A percentile compares a stretch with the other conserved stretches of the same genome.
Conservation (phyloP, 2,888 invertebrate species). For the Boloria selene region DNA sequence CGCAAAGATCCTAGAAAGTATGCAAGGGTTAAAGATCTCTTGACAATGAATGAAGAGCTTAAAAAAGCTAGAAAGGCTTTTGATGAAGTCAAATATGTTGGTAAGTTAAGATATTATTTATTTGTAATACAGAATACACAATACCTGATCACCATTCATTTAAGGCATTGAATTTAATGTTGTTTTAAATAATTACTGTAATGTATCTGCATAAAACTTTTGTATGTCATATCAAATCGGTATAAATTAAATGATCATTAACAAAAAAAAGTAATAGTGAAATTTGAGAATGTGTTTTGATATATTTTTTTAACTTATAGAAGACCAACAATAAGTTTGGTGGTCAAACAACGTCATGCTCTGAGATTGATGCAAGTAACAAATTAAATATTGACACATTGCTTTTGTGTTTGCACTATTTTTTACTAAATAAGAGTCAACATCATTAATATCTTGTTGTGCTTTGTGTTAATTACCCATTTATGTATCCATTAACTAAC, state of each 20-base stretch:
- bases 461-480: constrained; percentile 28
- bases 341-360: constrained; percentile 67
- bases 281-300: constrained; percentile 34
- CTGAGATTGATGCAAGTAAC: constrained; percentile 81
- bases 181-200: constrained; percentile 5
- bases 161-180: not conserved
- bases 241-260: not conserved
- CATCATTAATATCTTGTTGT: constrained; percentile 22
- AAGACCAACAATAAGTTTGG: constrained; percentile 77
- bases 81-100: constrained; percentile 98
- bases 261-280: constrained; percentile 16
- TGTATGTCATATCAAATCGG: too few species aligned
- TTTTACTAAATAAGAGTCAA: constrained; percentile 39
- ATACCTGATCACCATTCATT: not conserved
- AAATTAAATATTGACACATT: constrained; percentile 61
- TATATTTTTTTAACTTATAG: constrained; percentile 67
- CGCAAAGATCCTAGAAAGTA: constrained; percentile 98
- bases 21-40: constrained; percentile 97
- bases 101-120: constrained; percentile 78
- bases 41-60: constrained; percentile 99
- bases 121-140: not conserved
- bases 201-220: not conserved
- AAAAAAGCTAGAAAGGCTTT: constrained; percentile 99
- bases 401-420: constrained; percentile 67
- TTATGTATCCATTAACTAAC: constrained; percentile 26